These are phyloP conservation scores for Petromus typicus DNA, from an alignment of 2,113 vertebrate species.

Conservation along the genomic window DNA sequence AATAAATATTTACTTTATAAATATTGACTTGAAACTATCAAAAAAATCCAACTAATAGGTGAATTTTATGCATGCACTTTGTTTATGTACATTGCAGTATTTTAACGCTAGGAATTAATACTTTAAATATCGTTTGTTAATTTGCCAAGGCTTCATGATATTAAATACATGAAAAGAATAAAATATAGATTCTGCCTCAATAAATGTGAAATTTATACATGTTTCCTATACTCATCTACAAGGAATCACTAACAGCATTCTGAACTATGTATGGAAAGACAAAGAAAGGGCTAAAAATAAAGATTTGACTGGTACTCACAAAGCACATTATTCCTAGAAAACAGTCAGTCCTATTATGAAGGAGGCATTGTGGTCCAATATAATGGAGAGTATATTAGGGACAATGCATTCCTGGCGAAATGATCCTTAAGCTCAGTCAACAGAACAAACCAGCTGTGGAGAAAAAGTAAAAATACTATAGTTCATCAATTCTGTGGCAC, in stretches of 20 bases:
- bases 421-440: neutral
- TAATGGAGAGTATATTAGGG: constrained; percentile 26
- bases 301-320: neutral
- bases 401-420: constrained; percentile 47
- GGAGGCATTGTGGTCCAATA: neutral
- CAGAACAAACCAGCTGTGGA: constrained; percentile 12
- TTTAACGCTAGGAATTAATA: neutral
- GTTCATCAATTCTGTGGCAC: constrained; percentile 35
- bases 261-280: neutral
- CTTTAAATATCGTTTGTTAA: neutral
- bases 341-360: constrained; percentile 12
- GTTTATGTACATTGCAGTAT: neutral
- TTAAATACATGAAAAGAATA: neutral
- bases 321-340: constrained; percentile 11
- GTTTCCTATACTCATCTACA: neutral
- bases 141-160: neutral
- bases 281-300: constrained; percentile 32
- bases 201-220: neutral
- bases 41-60: constrained; percentile 32
- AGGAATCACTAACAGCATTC: neutral
- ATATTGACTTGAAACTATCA: neutral
- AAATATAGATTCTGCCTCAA: neutral
- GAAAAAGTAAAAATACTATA: neutral
- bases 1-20: constrained; percentile 8
- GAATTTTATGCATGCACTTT: neutral